A percentile compares a stretch with the other conserved stretches of the same genome.
Evolutionary conservation across 2,113 vertebrate species (phyloP).

Genomic region (Xiphias gladius): DNA sequence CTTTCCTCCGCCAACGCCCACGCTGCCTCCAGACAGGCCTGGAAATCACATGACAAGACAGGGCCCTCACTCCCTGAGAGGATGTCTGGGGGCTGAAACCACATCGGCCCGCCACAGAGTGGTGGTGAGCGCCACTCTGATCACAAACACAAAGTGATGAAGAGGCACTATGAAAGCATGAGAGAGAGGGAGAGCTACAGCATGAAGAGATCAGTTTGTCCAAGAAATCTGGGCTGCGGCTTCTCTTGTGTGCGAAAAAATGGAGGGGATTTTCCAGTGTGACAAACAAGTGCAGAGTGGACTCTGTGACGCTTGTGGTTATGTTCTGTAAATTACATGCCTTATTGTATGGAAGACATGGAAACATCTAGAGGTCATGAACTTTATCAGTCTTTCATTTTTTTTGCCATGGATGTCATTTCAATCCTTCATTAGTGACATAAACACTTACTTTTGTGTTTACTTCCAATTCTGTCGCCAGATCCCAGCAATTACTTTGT

Average conservation of each 20-base stretch:
- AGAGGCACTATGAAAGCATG: conserved; percentile 50
- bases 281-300: conserved; percentile 11
- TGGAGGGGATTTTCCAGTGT: conserved; percentile 38
- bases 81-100: conserved; percentile 66
- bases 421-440: no score
- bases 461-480: not conserved
- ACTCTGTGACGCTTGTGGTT: conserved; percentile 34
- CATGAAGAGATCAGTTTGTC: conserved; percentile 26
- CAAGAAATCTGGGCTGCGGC: conserved; percentile 19
- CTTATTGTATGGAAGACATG: conserved; percentile 2
- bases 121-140: conserved; percentile 50
- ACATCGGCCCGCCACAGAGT: conserved; percentile 57
- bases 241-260: conserved; percentile 25
- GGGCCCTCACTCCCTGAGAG: conserved; percentile 33
- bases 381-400: conserved; percentile 11
- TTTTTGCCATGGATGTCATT: not conserved
- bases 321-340: conserved; percentile 30
- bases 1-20: conserved; percentile 52
- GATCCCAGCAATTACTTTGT: not conserved
- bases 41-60: conserved; percentile 63
- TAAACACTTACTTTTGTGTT: not conserved
- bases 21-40: conserved; percentile 44
- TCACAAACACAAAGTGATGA: conserved; percentile 59
- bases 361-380: conserved; percentile 5
- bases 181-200: conserved; percentile 37